Base-by-base conservation (phyloP, 2,113 vertebrate species). In the Grammatotria lemairii region DNA sequence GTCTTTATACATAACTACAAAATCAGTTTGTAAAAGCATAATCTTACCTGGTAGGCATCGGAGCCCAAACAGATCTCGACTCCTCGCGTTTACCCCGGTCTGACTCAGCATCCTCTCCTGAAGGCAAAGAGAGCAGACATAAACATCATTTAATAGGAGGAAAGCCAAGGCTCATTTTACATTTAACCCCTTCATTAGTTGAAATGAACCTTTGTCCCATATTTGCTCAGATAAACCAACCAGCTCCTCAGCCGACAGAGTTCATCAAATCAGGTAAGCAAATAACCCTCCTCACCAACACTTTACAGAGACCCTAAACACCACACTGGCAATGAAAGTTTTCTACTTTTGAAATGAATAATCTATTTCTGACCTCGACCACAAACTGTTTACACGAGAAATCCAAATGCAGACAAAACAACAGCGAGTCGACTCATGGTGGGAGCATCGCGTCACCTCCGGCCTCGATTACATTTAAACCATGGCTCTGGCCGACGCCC, bases 61-160 rank as follows among this genome's bases (percentile, higher is more conserved):
- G 1, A 97, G 93, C 17, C 95, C 96, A 6, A 97, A 95, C 82
- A 96, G 92, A 53, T 97, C 96, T 84, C 96, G 93, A 78, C 94
- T 94, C 65, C 95, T 90, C 0, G 94, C 83, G 4, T 89, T 94
- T 23, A 88, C 60, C 14, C 94, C 90, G 9, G 94, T 95, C 47
- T 96, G 96, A 88, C 88, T 96, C 93, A 96, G 93, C 91, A 97
- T 97, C 92, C 96, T 94, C 91, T 97, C 96, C 96, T 97, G 89
- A 63, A 60, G 35, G 10, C 40, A 85, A 4, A 93, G 58, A 87
- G 1, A 55, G n/a, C 45, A 33, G 3, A 70, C 11, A 63, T 60
- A 0, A 31, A 19, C 5, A 35, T 40, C 19, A 3, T 65, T 65
- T 47, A 55, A 28, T 14, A 21, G 49, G 8, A 54, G 5, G 16